Evolutionary conservation across 2,888 invertebrate genomes (phyloP).

Genomic region (Halictus ligatus): DNA sequence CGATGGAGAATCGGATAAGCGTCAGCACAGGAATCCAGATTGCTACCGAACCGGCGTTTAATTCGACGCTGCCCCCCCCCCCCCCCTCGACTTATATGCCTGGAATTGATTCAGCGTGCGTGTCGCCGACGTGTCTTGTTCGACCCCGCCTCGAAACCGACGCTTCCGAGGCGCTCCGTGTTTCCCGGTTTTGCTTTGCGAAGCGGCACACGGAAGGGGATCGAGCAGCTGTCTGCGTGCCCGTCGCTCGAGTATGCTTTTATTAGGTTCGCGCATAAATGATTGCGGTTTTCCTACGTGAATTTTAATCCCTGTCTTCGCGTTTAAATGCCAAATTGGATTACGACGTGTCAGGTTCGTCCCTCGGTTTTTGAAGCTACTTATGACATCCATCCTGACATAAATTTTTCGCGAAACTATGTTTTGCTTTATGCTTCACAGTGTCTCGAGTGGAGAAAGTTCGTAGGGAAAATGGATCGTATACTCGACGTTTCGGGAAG

Average conservation of each 20-base stretch:
- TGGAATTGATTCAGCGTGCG: neutral
- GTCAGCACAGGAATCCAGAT: conserved; percentile 21
- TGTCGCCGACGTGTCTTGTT: neutral
- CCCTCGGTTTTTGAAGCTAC: too few species aligned
- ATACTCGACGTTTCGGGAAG: too few species aligned
- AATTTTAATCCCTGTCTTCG: neutral
- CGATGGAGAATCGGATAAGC: conserved; percentile 36
- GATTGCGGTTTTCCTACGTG: neutral
- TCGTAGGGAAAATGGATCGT: too few species aligned
- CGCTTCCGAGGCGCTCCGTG: neutral
- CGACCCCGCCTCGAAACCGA: neutral
- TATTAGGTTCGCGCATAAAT: neutral
- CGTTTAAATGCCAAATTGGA: too few species aligned
- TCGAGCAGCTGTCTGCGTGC: neutral
- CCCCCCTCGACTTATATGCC: neutral
- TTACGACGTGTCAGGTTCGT: too few species aligned
- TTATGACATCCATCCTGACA: too few species aligned
- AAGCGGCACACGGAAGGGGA: neutral
- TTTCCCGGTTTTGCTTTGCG: neutral
- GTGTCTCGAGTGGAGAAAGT: too few species aligned
- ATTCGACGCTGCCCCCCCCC: neutral
- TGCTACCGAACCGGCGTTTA: conserved; percentile 20
- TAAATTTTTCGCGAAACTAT: too few species aligned
- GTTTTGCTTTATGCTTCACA: too few species aligned
- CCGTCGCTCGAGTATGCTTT: neutral